Percentiles rank a stretch among this genome's conserved stretches.
Evolutionary conservation across 92 coral and sea anemone species (phyloP).

Genomic region (Paramuricea clavata): DNA sequence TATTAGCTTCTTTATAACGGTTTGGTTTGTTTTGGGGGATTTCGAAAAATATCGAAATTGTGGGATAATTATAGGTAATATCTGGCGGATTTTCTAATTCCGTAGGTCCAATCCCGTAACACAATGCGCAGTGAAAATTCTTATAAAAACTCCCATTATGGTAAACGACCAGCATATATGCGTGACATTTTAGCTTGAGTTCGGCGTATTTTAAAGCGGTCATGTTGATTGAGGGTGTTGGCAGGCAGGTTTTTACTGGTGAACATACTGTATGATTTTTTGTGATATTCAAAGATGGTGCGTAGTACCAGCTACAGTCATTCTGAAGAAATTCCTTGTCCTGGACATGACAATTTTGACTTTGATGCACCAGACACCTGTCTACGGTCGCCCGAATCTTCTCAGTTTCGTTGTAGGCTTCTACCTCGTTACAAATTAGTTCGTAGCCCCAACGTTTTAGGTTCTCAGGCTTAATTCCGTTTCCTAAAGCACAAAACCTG

Average conservation of each 20-base stretch:
- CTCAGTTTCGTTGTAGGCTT: neutral
- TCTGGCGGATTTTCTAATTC: neutral
- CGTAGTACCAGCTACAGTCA: constrained; percentile 18
- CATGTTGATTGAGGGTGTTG: constrained; percentile 9
- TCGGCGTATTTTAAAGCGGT: neutral
- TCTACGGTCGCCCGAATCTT: neutral
- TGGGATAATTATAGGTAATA: neutral
- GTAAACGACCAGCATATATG: constrained; percentile 35
- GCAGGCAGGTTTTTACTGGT: constrained; percentile 23
- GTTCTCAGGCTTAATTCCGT: neutral
- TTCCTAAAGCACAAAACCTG: constrained; percentile 36
- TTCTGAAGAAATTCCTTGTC: neutral
- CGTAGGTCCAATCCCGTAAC: constrained; percentile 21
- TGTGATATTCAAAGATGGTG: constrained; percentile 8
- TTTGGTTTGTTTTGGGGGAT: constrained; percentile 1
- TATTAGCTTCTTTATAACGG: neutral
- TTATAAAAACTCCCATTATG: constrained; percentile 5
- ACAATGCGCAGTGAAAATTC: constrained; percentile 52
- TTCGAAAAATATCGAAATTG: constrained; percentile 33
- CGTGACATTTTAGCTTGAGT: constrained; percentile 37
- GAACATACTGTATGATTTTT: constrained; percentile 35
- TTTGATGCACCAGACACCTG: neutral
- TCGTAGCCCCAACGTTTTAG: constrained; percentile 14
- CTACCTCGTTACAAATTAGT: neutral
- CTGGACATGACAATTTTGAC: neutral